Conservation (phyloP, 2,113 vertebrate species). For the Bos taurus region ARS-UCD2.0 NC_037331.1:95814001-95814500, state of each 20-base stretch:
- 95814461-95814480: not conserved
- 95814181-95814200: not conserved
- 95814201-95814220: not conserved
- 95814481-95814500: not conserved
- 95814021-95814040: not conserved
- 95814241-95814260: not conserved
- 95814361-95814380: not conserved
- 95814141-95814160: fast-evolving
- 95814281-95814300: not conserved
- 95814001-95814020: not conserved
- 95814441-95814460: fast-evolving
- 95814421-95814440: not conserved
- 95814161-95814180: not conserved
- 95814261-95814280: not conserved
- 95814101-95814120: not conserved
- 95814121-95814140: fast-evolving
- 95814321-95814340: not conserved
- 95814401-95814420: not conserved
- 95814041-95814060: not conserved
- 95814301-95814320: not conserved
- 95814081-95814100: not conserved
- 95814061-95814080: not conserved
- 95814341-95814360: fast-evolving
- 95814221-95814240: not conserved
- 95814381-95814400: not conserved